Evolutionary conservation across 2,797 vertebrate species (phyloP).

Genomic region (Trichosurus vulpecula): DNA sequence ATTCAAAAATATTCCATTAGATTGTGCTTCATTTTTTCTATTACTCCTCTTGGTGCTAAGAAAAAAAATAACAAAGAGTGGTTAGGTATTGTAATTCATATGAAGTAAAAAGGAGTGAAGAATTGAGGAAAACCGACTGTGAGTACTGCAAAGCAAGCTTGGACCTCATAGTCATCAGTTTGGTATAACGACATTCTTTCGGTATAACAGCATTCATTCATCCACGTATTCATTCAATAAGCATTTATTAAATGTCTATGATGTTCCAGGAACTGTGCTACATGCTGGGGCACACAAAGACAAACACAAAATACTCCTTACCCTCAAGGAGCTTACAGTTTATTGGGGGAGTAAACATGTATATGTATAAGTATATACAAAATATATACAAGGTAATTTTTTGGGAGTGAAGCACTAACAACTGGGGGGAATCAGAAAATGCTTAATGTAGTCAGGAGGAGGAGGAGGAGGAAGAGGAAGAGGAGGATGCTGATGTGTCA

Average conservation of each 20-base stretch:
- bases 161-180: background rate
- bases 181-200: too few species aligned
- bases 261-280: background rate
- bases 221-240: background rate
- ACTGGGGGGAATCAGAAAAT: background rate
- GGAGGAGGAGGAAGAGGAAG: too few species aligned
- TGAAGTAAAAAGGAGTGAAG: constrained; percentile 17
- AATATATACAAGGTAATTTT: background rate
- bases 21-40: background rate
- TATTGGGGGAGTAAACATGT: background rate
- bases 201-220: too few species aligned
- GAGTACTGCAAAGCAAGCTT: background rate
- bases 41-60: constrained; percentile 34
- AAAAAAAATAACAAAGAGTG: background rate
- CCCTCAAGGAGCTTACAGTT: background rate
- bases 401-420: background rate
- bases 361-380: background rate
- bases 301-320: background rate
- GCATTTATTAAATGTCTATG: background rate
- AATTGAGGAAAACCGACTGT: background rate
- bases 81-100: background rate
- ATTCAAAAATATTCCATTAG: background rate
- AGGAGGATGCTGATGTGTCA: too few species aligned
- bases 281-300: background rate
- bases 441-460: background rate